Evolutionary conservation across 1,140 invertebrate genomes (phyloP).

Genomic region (Drosophila albomicans): DNA sequence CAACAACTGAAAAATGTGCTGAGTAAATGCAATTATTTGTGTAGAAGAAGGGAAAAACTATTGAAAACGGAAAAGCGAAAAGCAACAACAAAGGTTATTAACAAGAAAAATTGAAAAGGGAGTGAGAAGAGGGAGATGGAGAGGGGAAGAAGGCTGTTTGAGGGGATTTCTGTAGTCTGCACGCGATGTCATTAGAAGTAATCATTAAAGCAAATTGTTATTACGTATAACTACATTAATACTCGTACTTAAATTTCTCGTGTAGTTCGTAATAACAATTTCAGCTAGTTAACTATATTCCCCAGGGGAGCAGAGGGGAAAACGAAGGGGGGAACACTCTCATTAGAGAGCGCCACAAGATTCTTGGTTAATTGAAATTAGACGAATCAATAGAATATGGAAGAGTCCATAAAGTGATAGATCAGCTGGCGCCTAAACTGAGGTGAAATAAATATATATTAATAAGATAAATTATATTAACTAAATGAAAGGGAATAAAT

Average conservation of each 20-base stretch:
- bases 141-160: not conserved
- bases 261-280: constrained; percentile 6
- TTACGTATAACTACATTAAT: constrained; percentile 29
- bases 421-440: not conserved
- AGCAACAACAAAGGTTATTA: constrained; percentile 40
- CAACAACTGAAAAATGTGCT: constrained; percentile 16
- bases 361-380: constrained; percentile 2
- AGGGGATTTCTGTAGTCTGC: constrained; percentile 17
- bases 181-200: constrained; percentile 68
- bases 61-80: constrained; percentile 10
- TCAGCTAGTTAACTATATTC: not conserved
- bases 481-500: too few relatives aligned
- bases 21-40: constrained; percentile 19
- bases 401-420: not conserved
- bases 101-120: constrained; percentile 33
- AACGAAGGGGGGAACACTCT: not conserved
- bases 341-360: not conserved
- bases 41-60: constrained; percentile 13
- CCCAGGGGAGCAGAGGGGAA: not conserved
- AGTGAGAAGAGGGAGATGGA: not conserved
- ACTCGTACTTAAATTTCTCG: constrained; percentile 16
- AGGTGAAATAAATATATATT: too few relatives aligned
- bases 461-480: too few relatives aligned
- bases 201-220: constrained; percentile 57
- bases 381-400: not conserved